phyloP scores from a whole-genome alignment of 2,888 invertebrate genomes.

The Lacanobia wlatinum region DNA sequence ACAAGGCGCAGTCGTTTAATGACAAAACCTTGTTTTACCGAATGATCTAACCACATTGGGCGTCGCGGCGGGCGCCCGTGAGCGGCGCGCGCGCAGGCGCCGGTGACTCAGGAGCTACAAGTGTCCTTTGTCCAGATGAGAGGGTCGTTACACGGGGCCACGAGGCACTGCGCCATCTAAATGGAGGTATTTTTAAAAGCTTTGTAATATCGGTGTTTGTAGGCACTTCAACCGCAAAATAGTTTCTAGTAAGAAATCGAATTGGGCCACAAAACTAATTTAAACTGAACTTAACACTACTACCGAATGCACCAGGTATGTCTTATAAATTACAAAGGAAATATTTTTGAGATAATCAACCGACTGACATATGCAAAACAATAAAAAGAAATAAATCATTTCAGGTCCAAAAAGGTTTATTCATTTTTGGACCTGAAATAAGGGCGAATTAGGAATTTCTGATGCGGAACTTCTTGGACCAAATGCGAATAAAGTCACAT shows the following conservation, averaged over 20 bases:
- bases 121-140: constrained; percentile 63
- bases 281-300: not conserved
- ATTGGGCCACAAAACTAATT: not conserved
- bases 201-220: not conserved
- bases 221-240: not conserved
- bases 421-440: too few relatives aligned
- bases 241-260: not conserved
- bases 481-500: too few relatives aligned
- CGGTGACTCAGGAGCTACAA: constrained; percentile 62
- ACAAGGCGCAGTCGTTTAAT: constrained; percentile 41
- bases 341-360: not conserved
- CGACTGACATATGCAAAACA: not conserved
- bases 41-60: constrained; percentile 63
- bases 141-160: constrained; percentile 27
- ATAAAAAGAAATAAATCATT: not conserved
- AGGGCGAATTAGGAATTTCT: not conserved
- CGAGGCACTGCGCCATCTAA: constrained; percentile 2
- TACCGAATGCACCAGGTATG: not conserved
- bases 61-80: constrained; percentile 43
- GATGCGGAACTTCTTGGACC: not conserved
- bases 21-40: constrained; percentile 57
- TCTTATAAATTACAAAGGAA: not conserved
- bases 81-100: constrained; percentile 57
- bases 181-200: not conserved
- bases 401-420: not conserved